Evolutionary conservation across 2,113 vertebrate genomes (phyloP).

Genomic region (Elachura formosa): DNA sequence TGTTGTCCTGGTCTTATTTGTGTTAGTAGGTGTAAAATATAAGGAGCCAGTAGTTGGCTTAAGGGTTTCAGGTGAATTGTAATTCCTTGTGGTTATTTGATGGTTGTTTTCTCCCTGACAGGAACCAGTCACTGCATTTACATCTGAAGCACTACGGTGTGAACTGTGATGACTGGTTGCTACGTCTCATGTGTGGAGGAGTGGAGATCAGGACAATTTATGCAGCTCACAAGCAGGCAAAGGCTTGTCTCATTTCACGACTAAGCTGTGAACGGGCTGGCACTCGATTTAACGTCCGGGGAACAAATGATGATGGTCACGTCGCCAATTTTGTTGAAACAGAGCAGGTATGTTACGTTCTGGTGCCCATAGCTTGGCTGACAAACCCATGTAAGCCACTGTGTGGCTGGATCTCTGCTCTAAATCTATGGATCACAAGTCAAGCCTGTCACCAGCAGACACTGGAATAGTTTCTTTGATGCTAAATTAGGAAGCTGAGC

Average conservation of each 20-base stretch:
- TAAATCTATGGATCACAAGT: background rate
- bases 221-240: constrained; percentile 95
- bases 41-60: background rate
- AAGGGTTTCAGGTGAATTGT: background rate
- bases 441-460: background rate
- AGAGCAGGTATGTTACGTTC: constrained; percentile 80
- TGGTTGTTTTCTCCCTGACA: constrained; percentile 13
- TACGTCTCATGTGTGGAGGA: constrained; percentile 95
- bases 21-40: background rate
- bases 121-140: constrained; percentile 95
- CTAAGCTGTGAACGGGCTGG: constrained; percentile 95
- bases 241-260: constrained; percentile 94
- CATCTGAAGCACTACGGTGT: constrained; percentile 97
- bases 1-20: background rate
- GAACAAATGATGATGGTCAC: constrained; percentile 94
- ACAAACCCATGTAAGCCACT: background rate
- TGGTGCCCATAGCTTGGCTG: background rate
- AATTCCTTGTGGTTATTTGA: background rate
- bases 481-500: constrained; percentile 22
- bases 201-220: constrained; percentile 97
- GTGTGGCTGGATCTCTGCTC: background rate
- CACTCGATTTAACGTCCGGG: constrained; percentile 95
- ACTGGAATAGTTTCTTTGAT: background rate
- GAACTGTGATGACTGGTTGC: constrained; percentile 93
- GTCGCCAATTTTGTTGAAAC: constrained; percentile 99